Base-by-base conservation (phyloP, 1,140 invertebrate genomes). In the Zaprionus nigranus region DNA sequence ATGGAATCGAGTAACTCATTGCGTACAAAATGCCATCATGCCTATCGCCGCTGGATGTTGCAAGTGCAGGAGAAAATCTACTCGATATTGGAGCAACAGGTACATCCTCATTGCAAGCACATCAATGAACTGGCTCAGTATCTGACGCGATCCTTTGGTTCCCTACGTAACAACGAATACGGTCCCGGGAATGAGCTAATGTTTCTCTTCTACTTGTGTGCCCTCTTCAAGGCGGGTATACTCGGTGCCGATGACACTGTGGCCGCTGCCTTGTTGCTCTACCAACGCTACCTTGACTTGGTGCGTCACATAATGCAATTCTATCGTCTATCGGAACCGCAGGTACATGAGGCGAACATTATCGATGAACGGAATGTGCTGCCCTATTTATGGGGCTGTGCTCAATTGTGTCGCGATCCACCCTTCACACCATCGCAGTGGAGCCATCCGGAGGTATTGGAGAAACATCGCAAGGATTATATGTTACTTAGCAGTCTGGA, bases 101-200 rank as follows among this genome's bases (percentile, higher is more conserved):
- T 82, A 7, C 11, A 17, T 2, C 51, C 63, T 2, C 58, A 87
- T 3, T 78, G 84, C 64, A 59, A 67, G 20, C 71, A 78, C 56
- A 49, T 87, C 12, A 63, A 78, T 12, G 84, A 87, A n/a, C 28
- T 87, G 71, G 78, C 78, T 0, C 78, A 88, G 17, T 88, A 88
- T 30, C 49, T 87, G 12, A 43, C 56, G 0, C 70, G 75, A 2
- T 78, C 74, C 13, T 82, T 87, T 17, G 83, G 83, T 1, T 80
- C 69, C 5, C 3, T 49, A 0, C 64, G 30, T 0, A 66, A 34
- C 6, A 36, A 34, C 3, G 70, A 74, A 0, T 87, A 75, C 7
- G 80, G 80, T 0, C 65, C 70, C 0, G 64, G 57, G 0, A 75
- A 88, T 30, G 84, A 87, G 64, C 46, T 83, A 1, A 88, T 88